A percentile compares a stretch with the other conserved stretches of the same genome.
Conservation (phyloP, 2,113 vertebrate genomes). For the Heterocephalus glaber region DNA sequence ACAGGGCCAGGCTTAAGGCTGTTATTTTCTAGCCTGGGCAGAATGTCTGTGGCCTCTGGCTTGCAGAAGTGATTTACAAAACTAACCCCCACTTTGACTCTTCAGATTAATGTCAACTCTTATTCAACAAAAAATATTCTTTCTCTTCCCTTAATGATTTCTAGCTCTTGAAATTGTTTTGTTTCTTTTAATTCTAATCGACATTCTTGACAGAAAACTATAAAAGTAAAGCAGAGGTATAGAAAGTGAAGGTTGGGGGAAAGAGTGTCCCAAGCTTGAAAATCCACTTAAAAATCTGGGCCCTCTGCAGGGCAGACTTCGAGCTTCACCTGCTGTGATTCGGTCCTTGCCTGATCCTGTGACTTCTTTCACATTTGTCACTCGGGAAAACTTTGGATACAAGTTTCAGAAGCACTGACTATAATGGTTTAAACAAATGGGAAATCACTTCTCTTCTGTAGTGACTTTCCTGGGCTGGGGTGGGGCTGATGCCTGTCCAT, state of each 20-base stretch:
- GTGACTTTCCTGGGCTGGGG: fast-evolving
- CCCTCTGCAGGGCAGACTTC: fast-evolving
- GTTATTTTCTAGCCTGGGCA: background rate
- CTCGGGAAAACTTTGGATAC: background rate
- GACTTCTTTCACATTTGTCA: fast-evolving
- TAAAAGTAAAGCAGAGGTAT: background rate
- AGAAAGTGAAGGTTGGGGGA: background rate
- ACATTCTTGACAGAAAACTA: background rate
- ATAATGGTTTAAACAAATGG: no score
- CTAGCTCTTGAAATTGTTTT: background rate
- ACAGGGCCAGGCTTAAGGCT: background rate
- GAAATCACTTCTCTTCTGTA: background rate
- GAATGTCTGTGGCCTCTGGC: background rate
- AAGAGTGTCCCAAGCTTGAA: background rate
- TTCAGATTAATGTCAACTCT: background rate
- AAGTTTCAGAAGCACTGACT: background rate
- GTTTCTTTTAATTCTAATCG: background rate
- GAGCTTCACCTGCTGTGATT: fast-evolving
- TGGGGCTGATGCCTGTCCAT: fast-evolving
- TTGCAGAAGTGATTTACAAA: background rate
- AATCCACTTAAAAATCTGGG: fast-evolving
- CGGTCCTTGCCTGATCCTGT: fast-evolving
- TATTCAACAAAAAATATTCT: background rate
- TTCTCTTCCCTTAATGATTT: background rate
- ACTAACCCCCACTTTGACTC: background rate